Evolutionary conservation across 2,113 vertebrate species (phyloP).

Genomic region (Leptobrachium leishanense): DNA sequence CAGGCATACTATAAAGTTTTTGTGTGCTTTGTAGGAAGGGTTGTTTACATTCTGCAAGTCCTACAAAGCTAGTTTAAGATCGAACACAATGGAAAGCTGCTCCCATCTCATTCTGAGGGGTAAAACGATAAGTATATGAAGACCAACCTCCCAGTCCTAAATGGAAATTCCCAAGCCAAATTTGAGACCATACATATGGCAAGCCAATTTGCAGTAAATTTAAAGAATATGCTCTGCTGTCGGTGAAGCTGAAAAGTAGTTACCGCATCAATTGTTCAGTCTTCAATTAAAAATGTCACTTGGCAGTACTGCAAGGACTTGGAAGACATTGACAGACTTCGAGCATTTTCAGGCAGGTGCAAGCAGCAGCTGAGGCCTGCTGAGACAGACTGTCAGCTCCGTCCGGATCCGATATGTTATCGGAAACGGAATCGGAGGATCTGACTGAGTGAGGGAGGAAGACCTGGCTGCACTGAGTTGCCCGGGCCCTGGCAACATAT

Average conservation of each 20-base stretch:
- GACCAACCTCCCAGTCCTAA: constrained; percentile 47
- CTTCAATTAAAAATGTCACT: background rate
- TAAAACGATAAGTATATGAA: constrained; percentile 58
- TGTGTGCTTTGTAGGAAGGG: background rate
- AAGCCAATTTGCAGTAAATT: background rate
- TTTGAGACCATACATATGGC: background rate
- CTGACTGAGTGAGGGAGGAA: too few relatives aligned
- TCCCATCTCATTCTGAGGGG: constrained; percentile 75
- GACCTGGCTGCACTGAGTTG: too few relatives aligned
- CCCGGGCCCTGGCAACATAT: too few relatives aligned
- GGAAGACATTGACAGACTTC: constrained; percentile 31
- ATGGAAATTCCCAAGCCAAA: background rate
- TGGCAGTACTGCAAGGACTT: background rate
- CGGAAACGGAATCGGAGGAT: too few relatives aligned
- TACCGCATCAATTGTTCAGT: background rate
- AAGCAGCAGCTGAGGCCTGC: too few relatives aligned
- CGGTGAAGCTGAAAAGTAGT: background rate
- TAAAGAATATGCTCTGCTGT: background rate
- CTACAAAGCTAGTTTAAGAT: constrained; percentile 16
- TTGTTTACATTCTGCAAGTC: background rate
- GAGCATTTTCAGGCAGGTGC: constrained; percentile 4
- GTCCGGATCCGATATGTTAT: too few relatives aligned
- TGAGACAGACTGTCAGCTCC: too few relatives aligned
- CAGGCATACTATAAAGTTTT: constrained; percentile 2
- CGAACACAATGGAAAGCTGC: constrained; percentile 73